Evolutionary conservation across 2,113 vertebrate genomes (phyloP), one percentile per base, ranked within the genome.

Genomic region (Dolichotis patagonum): DNA sequence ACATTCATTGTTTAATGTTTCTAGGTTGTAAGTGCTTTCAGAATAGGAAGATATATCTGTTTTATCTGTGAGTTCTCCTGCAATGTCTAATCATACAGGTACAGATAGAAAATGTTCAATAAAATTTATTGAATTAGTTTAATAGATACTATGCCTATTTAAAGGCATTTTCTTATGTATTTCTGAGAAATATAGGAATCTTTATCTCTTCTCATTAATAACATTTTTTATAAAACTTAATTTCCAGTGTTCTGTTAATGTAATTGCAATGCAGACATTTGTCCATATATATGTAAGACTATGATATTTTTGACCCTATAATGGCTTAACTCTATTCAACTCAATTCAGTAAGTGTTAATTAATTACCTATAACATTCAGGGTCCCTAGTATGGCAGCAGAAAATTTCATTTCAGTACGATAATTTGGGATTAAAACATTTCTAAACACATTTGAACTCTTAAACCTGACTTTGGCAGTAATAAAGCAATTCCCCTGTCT

Each of bases 251-350:
- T 96, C 90, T 96, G 94, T 98, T 98, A 97, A 96, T 78, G 90
- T 97, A 98, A 98, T 98, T 98, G 97, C 98, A 97, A 98, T 94
- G 83, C 91, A 97, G 97, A 98, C 91, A 93, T 97, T 97, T 98
- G 92, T 98, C 97, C 98, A 98, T 88, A 97, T 98, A 95, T 86
- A 85, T 94, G 91, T 93, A 91, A 98, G 96, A 96, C 92, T 88
- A 80, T 85, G 91, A 97, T 97, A 95, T 82, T 71, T 96, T 84
- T 94, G 95, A 95, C 65, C 95, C 63, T 52, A 4, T 85, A 86
- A 54, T 62, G 52, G 88, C 46, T 88, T 26, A 35, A 32, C 19
- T 88, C 28, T 16, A 75, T 80, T 94, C 78, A n/a, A 22, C 63
- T 91, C 35, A 75, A 60, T 52, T 94, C 52, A 92, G 49, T 52